A percentile compares a stretch with the other conserved stretches of the same genome.
Conservation (phyloP, 2,888 invertebrate genomes). For the Ceramica pisi region DNA sequence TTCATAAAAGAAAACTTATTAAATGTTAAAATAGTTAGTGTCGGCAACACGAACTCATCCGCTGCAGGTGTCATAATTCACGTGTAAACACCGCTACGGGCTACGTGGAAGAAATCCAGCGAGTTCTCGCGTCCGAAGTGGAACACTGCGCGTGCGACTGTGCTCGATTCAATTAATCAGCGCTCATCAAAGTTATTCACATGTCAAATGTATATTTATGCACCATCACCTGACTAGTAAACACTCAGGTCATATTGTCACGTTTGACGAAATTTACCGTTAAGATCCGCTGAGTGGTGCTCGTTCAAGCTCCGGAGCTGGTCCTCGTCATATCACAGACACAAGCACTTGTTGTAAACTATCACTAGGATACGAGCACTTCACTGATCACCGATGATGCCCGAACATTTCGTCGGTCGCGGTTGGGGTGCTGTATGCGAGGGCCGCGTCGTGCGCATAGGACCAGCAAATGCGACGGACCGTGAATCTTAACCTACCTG, state of each 20-base stretch:
- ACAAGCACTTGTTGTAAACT: constrained; percentile 77
- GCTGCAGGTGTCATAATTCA: constrained; percentile 85
- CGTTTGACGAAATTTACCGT: constrained; percentile 87
- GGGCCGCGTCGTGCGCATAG: constrained; percentile 86
- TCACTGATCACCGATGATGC: constrained; percentile 84
- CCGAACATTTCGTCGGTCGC: constrained; percentile 84
- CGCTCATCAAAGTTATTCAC: constrained; percentile 42
- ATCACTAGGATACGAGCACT: constrained; percentile 84
- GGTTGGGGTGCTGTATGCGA: constrained; percentile 74
- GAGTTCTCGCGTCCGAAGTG: constrained; percentile 73
- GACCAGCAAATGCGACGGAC: constrained; percentile 88
- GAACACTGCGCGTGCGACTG: constrained; percentile 75
- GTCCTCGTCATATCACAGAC: constrained; percentile 82
- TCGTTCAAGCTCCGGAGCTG: constrained; percentile 79
- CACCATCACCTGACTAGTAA: constrained; percentile 86
- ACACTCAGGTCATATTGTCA: constrained; percentile 85
- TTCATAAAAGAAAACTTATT: constrained; percentile 73
- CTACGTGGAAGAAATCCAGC: constrained; percentile 83
- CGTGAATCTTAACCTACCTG: constrained; percentile 90
- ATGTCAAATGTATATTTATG: constrained; percentile 51
- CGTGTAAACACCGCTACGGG: constrained; percentile 85
- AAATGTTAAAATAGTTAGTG: constrained; percentile 68
- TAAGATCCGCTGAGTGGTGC: constrained; percentile 83
- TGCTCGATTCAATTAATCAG: constrained; percentile 49
- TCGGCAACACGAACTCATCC: constrained; percentile 68